These are phyloP conservation scores for Taxidea taxus DNA, from an alignment of 2,113 vertebrate genomes.

Conservation along the genomic window DNA sequence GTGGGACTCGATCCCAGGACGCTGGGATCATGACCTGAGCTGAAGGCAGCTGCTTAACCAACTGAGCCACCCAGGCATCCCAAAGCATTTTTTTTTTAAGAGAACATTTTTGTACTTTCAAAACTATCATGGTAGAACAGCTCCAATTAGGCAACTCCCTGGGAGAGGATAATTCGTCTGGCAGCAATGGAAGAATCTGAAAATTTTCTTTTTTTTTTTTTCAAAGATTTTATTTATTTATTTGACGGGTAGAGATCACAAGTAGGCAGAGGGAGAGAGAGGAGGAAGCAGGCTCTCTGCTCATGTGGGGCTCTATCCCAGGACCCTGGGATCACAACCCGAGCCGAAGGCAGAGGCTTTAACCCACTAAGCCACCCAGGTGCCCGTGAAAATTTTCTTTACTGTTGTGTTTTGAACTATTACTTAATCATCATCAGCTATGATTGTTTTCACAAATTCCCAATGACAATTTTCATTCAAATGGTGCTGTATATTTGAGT, in stretches of 20 bases:
- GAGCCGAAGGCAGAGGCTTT: no score
- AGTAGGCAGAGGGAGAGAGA: no score
- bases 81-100: constrained; percentile 10
- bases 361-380: no score
- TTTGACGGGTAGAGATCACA: no score
- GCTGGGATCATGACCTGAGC: no score
- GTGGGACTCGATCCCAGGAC: no score
- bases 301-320: no score
- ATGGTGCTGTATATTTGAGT: neutral
- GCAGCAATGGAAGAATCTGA: neutral
- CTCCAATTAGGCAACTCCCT: neutral
- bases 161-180: neutral
- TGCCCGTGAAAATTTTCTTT: neutral
- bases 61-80: no score
- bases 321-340: no score
- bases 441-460: neutral
- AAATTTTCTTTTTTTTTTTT: neutral
- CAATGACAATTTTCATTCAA: neutral
- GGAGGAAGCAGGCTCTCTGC: no score
- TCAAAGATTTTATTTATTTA: no score
- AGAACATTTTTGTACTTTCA: constrained; percentile 13
- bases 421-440: neutral
- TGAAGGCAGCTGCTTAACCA: no score
- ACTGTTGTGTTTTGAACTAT: neutral
- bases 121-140: neutral